A percentile compares a stretch with the other conserved stretches of the same genome.
phyloP scores from a whole-genome alignment of 2,888 invertebrate genomes.

The Pogonocherus hispidulus region DNA sequence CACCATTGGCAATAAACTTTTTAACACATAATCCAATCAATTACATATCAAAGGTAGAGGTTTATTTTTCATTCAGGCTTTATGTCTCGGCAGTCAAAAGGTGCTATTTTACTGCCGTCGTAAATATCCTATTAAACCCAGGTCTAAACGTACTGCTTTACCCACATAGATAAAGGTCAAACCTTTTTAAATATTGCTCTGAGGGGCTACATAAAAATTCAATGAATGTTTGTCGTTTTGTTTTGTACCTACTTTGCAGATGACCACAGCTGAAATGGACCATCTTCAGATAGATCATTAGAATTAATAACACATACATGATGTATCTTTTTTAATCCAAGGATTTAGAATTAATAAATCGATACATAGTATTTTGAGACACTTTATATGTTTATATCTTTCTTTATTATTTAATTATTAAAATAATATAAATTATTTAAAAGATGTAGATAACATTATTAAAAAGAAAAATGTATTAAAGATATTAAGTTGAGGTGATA shows the following conservation, averaged over 20 bases:
- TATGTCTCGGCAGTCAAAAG: conserved; percentile 1
- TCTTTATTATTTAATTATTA: no score
- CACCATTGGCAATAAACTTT: conserved; percentile 1
- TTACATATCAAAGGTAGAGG: conserved; percentile 6
- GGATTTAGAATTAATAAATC: no score
- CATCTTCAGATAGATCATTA: background rate
- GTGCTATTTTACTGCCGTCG: conserved; percentile 4
- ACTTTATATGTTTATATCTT: no score
- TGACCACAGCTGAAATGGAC: background rate
- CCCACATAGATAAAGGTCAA: conserved; percentile 6
- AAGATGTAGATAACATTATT: no score
- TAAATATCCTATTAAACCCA: conserved; percentile 1
- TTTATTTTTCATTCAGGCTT: conserved; percentile 4
- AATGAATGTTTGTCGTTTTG: background rate
- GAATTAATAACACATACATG: no score
- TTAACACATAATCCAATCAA: conserved; percentile 6
- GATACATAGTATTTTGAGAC: no score
- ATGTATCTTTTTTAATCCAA: no score
- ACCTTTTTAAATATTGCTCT: background rate
- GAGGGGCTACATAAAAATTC: background rate
- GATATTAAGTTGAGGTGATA: no score
- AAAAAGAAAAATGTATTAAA: no score
- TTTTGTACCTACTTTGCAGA: background rate
- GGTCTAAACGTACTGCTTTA: background rate
- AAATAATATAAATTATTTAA: no score